Percentiles rank a stretch among this genome's conserved stretches.
Conservation (phyloP, 2,113 vertebrate genomes). For the Neotragus moschatus region DNA sequence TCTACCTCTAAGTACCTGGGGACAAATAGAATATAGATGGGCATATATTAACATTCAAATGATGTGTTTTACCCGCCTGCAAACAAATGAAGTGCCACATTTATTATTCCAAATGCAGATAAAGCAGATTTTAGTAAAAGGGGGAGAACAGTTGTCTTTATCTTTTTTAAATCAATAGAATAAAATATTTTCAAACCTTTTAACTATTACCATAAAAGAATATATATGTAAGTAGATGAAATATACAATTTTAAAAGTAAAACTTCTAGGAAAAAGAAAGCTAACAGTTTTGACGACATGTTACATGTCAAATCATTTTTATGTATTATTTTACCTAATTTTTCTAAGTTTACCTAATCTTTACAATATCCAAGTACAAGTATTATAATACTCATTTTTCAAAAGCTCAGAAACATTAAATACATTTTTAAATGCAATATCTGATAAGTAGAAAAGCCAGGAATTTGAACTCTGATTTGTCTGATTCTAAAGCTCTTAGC, state of each 20-base stretch:
- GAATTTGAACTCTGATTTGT: background rate
- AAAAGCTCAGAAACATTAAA: background rate
- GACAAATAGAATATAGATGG: background rate
- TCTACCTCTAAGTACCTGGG: background rate
- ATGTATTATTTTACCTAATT: background rate
- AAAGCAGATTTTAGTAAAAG: background rate
- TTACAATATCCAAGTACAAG: background rate
- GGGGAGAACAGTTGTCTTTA: background rate
- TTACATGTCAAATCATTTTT: background rate
- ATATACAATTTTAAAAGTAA: background rate
- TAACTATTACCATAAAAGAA: background rate
- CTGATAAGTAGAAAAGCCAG: background rate
- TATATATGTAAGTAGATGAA: background rate
- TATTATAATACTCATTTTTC: background rate
- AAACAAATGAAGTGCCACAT: background rate
- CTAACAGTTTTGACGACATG: background rate
- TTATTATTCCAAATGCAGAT: background rate
- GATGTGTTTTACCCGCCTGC: background rate
- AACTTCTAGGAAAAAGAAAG: background rate
- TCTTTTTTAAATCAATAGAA: background rate
- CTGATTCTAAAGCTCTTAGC: background rate
- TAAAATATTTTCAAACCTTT: background rate
- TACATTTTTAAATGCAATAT: background rate
- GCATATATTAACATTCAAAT: background rate
- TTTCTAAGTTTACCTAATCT: background rate